Percentiles rank a stretch among this genome's conserved stretches.
Conservation (phyloP, 2,888 invertebrate species). For the Phaedon cochleariae region DNA sequence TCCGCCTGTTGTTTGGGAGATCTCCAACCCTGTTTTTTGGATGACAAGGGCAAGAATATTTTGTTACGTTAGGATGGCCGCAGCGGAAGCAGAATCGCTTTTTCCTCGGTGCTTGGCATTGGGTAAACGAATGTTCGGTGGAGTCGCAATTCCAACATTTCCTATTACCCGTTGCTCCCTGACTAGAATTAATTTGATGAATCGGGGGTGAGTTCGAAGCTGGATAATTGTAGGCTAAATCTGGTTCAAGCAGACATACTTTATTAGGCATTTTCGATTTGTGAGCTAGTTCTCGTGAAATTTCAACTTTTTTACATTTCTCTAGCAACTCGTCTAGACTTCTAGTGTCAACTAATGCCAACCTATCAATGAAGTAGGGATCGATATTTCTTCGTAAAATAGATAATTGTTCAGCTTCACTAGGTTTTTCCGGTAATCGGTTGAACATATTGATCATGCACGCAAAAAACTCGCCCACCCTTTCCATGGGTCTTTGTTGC, state of each 20-base stretch:
- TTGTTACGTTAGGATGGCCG: neutral
- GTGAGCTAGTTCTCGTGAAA: neutral
- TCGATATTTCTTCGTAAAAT: no score
- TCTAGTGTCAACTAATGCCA: neutral
- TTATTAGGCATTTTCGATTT: neutral
- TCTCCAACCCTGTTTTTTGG: no score
- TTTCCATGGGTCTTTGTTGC: no score
- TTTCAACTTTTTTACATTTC: neutral
- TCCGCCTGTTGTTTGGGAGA: no score
- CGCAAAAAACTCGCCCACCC: no score
- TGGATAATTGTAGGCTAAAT: neutral
- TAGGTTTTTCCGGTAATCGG: neutral
- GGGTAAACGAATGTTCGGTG: neutral
- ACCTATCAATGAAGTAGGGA: no score
- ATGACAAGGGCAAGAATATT: neutral
- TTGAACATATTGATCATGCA: neutral
- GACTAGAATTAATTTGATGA: neutral
- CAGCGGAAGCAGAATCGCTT: neutral
- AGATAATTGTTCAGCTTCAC: neutral
- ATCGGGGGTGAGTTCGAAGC: no score
- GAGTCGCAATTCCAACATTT: neutral
- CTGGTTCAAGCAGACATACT: conserved; percentile 2
- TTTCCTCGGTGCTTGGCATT: neutral
- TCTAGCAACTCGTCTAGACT: neutral
- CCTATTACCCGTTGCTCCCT: neutral